Evolutionary conservation across 2,113 vertebrate species (phyloP), one percentile per base, ranked within the genome.

Genomic region (Anolis carolinensis): DNA sequence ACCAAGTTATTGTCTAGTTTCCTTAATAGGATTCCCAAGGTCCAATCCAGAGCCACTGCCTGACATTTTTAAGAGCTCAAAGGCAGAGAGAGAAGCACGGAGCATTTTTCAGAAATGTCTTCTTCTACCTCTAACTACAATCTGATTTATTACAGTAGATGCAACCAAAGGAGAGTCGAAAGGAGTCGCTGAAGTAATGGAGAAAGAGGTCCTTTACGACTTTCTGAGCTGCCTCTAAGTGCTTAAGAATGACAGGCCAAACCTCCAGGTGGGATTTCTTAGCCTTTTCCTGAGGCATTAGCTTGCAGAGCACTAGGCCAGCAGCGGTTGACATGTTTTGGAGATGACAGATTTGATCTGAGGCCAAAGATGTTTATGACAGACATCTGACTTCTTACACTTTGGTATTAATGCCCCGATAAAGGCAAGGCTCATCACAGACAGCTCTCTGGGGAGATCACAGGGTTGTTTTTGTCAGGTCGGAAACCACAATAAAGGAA

Each of bases 361-460:
- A 88, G 68, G 75, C 55, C 75, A 88, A 65, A 65, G n/a, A 7
- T 30, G 4, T 20, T 30, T n/a, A 71, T 79, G 81, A 71, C 75
- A 88, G 23, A 65, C 39, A 63, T 67, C 36, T 72, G 36, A 72
- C 52, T 75, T 68, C 18, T 76, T 65, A 65, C 62, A 77, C 73
- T 82, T 39, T 72, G n/a, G 20, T 79, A 87, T 79, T 73, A 78
- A 83, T 50, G 39, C 32, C 1, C 65, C 21, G 73, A 68, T 63
- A 78, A 87, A 87, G 50, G 75, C 75, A 18, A 52, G 13, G 18
- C 44, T 78, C 70, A 50, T 50, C 55, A 50, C 30, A 39, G 70
- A 84, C 76, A 79, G 23, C 50, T 83, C 68, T 74, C 68, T 23
- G 23, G 63, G 13, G 36, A 88, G 75, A 84, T 88, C 75, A 84